Conservation (phyloP, 2,888 invertebrate genomes). For the Melitaea athalia region DNA sequence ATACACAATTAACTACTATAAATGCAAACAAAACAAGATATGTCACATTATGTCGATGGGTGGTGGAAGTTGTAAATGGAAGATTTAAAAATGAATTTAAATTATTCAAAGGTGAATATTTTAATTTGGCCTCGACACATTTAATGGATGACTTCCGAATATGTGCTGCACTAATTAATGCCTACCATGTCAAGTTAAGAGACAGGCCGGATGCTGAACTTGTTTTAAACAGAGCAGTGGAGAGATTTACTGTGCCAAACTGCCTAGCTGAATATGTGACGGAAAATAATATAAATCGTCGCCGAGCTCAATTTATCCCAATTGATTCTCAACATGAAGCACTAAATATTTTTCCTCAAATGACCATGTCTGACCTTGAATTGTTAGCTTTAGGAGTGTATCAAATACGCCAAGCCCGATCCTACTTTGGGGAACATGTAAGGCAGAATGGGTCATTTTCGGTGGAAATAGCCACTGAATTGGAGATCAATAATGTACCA, state of each 20-base stretch:
- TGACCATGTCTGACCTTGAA: neutral
- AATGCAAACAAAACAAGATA: slow-evolving; percentile 18
- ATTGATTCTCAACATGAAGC: neutral
- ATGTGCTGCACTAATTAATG: slow-evolving; percentile 25
- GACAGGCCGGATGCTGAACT: slow-evolving; percentile 22
- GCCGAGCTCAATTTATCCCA: slow-evolving; percentile 2
- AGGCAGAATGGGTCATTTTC: neutral
- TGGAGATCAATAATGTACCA: neutral
- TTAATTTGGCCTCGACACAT: slow-evolving; percentile 14
- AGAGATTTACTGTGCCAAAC: slow-evolving; percentile 7
- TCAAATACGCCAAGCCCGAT: neutral
- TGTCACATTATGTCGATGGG: neutral
- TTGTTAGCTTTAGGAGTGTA: neutral
- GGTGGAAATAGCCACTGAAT: neutral
- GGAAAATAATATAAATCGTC: slow-evolving; percentile 19
- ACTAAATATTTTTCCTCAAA: neutral
- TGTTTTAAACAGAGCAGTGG: slow-evolving; percentile 6
- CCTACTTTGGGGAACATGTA: no score
- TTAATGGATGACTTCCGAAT: slow-evolving; percentile 27
- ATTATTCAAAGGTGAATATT: slow-evolving; percentile 19
- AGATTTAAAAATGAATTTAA: slow-evolving; percentile 32
- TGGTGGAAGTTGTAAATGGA: slow-evolving; percentile 27
- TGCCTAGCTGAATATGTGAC: slow-evolving; percentile 10
- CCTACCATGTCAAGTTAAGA: slow-evolving; percentile 18
- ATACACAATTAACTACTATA: no score